Evolutionary conservation across 2,113 vertebrate species (phyloP).

Genomic region (Anhinga anhinga): DNA sequence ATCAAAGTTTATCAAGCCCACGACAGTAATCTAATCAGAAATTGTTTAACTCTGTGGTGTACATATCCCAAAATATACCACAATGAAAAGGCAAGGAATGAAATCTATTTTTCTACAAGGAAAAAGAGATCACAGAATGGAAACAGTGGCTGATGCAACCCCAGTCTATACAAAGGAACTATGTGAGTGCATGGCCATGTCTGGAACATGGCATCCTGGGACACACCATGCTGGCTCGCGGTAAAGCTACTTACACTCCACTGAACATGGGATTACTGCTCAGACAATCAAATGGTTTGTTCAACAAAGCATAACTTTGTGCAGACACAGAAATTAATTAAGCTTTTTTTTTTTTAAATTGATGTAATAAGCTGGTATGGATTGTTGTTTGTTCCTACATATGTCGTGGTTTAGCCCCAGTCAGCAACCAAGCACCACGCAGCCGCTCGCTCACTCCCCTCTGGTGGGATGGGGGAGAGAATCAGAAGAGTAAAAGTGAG

Average conservation of each 20-base stretch:
- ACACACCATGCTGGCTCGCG: neutral
- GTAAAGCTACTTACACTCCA: neutral
- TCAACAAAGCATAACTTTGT: neutral
- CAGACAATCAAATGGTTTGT: neutral
- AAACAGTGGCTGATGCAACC: neutral
- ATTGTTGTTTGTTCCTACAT: neutral
- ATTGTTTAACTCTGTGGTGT: neutral
- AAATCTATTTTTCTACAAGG: neutral
- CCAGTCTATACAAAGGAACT: neutral
- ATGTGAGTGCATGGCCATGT: neutral
- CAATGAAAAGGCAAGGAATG: neutral
- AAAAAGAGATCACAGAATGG: neutral
- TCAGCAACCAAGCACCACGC: no score
- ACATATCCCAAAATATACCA: neutral
- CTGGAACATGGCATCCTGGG: neutral
- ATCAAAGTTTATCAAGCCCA: neutral
- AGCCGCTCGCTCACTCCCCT: no score
- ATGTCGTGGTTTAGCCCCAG: no score
- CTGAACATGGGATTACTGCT: neutral
- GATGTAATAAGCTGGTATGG: neutral
- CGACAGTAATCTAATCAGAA: neutral
- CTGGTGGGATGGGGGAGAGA: no score
- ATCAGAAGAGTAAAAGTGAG: no score
- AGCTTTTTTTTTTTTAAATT: neutral
- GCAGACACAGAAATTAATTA: neutral